Evolutionary conservation across 2,113 vertebrate species (phyloP).

Genomic region (Charina bottae): DNA sequence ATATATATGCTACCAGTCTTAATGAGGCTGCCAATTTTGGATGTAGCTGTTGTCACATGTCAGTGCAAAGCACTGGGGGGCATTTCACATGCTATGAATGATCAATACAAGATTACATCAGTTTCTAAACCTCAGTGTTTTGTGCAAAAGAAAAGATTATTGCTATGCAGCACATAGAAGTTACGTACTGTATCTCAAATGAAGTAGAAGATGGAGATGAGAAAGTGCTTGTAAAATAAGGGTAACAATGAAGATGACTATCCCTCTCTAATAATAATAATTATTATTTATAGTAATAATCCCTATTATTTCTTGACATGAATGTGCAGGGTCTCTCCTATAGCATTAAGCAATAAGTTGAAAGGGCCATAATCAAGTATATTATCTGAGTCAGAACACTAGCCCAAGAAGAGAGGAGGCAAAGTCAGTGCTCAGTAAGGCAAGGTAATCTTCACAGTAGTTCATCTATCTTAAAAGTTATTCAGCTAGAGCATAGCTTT

Average conservation of each 20-base stretch:
- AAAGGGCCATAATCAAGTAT: background rate
- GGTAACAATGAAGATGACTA: background rate
- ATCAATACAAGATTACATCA: slow-evolving; percentile 67
- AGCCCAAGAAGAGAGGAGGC: background rate
- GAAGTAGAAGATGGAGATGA: background rate
- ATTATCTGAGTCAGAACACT: background rate
- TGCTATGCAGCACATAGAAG: slow-evolving; percentile 38
- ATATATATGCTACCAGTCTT: slow-evolving; percentile 53
- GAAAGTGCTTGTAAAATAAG: slow-evolving; percentile 11
- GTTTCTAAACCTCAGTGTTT: slow-evolving; percentile 73
- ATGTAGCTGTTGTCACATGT: slow-evolving; percentile 60
- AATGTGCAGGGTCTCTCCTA: background rate
- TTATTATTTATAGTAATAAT: too few relatives aligned
- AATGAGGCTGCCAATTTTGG: slow-evolving; percentile 67
- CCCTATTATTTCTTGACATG: background rate
- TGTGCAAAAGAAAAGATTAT: slow-evolving; percentile 61
- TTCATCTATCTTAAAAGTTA: too few relatives aligned
- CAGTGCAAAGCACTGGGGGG: slow-evolving; percentile 64
- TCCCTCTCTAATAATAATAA: background rate
- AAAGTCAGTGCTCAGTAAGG: background rate
- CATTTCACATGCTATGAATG: slow-evolving; percentile 67
- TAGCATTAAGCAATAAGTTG: background rate
- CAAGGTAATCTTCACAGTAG: too few relatives aligned
- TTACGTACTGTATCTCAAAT: slow-evolving; percentile 30
- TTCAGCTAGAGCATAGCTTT: too few relatives aligned